phyloP scores from a whole-genome alignment of 2,113 vertebrate species.

The Peromyscus leucopus region DNA sequence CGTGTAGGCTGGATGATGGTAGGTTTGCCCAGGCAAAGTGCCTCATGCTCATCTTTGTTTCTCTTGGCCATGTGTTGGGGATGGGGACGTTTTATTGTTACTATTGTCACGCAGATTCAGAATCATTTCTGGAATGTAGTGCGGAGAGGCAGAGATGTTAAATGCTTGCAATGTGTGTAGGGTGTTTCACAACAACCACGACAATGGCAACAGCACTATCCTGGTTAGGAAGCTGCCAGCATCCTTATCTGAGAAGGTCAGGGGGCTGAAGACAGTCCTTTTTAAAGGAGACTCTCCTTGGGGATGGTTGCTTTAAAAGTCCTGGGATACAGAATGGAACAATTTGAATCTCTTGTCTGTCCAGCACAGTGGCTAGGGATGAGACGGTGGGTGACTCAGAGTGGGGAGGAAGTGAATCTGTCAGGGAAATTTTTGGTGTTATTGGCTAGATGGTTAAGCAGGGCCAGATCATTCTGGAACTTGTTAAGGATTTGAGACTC shows the following conservation, averaged over 20 bases:
- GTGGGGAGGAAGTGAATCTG: background rate
- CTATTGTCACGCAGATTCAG: background rate
- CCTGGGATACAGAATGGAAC: background rate
- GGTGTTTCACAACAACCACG: background rate
- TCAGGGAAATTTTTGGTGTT: background rate
- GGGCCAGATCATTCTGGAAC: background rate
- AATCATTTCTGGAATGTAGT: background rate
- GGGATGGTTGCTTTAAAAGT: background rate
- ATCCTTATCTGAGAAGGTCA: background rate
- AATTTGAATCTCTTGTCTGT: background rate
- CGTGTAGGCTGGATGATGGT: fast-evolving
- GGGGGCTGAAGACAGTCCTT: background rate
- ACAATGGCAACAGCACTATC: background rate
- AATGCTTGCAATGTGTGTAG: background rate
- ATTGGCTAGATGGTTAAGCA: background rate
- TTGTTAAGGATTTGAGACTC: background rate
- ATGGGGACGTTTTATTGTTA: background rate
- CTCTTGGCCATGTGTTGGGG: background rate
- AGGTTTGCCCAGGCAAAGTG: background rate
- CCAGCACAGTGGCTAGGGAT: background rate
- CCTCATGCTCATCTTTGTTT: background rate
- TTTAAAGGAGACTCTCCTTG: background rate
- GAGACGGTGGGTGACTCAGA: background rate
- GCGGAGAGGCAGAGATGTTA: background rate
- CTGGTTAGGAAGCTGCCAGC: background rate